Percentiles rank a stretch among this genome's conserved stretches.
Evolutionary conservation across 2,113 vertebrate genomes (phyloP).

Genomic region (Laterallus jamaicensis): DNA sequence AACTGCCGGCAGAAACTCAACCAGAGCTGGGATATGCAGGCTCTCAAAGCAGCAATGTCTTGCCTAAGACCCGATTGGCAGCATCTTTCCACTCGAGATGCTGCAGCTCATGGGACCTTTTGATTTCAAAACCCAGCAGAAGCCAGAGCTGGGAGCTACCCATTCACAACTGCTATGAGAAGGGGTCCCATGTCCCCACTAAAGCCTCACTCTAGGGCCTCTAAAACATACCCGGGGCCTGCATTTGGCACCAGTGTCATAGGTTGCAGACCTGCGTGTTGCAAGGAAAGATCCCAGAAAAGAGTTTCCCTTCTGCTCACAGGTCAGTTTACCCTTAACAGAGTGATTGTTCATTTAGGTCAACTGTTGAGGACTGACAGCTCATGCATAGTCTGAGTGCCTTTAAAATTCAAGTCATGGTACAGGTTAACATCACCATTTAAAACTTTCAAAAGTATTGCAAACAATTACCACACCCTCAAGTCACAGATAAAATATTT

Average conservation of each 20-base stretch:
- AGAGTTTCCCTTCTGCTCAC: background rate
- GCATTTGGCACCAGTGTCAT: background rate
- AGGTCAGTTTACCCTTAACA: background rate
- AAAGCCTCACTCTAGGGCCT: background rate
- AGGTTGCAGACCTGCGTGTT: background rate
- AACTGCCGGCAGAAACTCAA: slow-evolving; percentile 1
- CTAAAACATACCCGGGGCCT: background rate
- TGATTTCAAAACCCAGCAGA: background rate
- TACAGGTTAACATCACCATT: background rate
- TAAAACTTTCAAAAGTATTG: slow-evolving; percentile 15
- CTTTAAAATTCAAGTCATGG: background rate
- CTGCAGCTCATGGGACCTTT: background rate
- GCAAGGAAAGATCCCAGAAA: background rate
- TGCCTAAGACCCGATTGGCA: background rate
- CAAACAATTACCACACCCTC: slow-evolving; percentile 39
- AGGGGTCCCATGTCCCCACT: background rate
- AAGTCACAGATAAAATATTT: slow-evolving; percentile 30
- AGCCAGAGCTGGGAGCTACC: background rate
- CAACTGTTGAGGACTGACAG: background rate
- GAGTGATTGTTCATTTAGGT: background rate
- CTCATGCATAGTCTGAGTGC: background rate
- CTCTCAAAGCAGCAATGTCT: background rate
- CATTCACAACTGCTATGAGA: background rate
- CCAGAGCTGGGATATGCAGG: background rate
- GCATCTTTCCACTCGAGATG: background rate